Evolutionary conservation across 2,888 invertebrate genomes (phyloP).

Genomic region (Antheraea yamamai): DNA sequence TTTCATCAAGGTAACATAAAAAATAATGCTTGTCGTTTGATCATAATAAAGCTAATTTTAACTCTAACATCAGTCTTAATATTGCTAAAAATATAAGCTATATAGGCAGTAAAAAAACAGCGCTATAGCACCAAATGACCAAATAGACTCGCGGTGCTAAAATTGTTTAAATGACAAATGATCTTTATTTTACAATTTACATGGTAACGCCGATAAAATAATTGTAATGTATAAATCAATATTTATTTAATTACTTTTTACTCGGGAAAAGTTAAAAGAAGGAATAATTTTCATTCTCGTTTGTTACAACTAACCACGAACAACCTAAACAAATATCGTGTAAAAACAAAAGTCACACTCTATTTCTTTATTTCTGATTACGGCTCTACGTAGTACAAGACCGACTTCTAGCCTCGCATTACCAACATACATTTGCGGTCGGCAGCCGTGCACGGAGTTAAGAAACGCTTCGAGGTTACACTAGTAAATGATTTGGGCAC

Average conservation of each 20-base stretch:
- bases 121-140: not conserved
- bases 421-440: conserved; percentile 21
- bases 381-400: conserved; percentile 30
- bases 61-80: too few species aligned
- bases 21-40: not conserved
- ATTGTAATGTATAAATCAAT: not conserved
- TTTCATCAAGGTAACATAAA: not conserved
- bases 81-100: not conserved
- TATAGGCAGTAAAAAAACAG: not conserved
- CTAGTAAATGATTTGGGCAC: not conserved
- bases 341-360: conserved; percentile 38
- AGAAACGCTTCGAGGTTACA: not conserved
- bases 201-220: not conserved
- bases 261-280: too few species aligned
- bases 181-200: not conserved
- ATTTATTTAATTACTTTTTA: too few species aligned
- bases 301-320: not conserved
- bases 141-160: not conserved
- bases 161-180: not conserved
- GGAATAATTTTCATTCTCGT: not conserved
- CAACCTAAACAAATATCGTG: conserved; percentile 31
- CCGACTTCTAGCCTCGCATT: conserved; percentile 18
- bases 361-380: conserved; percentile 39
- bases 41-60: not conserved
- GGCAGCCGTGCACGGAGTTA: not conserved